A percentile compares a stretch with the other conserved stretches of the same genome.
These are phyloP conservation scores for Acanthiza pusilla DNA, from an alignment of 2,797 vertebrate genomes.

Conservation along the genomic window DNA sequence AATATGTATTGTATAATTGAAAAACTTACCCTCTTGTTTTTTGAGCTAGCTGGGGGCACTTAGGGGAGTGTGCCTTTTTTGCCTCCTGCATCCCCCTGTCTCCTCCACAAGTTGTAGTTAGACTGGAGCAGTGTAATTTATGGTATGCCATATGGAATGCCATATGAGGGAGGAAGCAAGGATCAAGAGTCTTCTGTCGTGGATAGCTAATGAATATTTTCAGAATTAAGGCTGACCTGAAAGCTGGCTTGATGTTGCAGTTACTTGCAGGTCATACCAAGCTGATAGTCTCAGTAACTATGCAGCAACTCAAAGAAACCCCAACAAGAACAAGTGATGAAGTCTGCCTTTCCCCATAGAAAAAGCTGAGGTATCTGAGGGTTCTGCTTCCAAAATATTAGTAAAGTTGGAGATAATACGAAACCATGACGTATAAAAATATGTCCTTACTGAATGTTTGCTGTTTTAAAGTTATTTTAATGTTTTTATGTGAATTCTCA, in stretches of 20 bases:
- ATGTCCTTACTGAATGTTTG: fast-evolving
- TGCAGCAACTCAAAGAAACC: background rate
- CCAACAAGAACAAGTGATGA: background rate
- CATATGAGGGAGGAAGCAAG: background rate
- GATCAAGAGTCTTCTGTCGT: background rate
- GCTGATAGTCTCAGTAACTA: background rate
- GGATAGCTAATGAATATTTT: background rate
- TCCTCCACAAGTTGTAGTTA: background rate
- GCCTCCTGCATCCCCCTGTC: background rate
- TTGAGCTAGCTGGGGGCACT: background rate
- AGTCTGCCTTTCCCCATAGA: background rate
- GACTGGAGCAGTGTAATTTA: background rate
- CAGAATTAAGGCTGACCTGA: background rate
- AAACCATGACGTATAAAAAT: background rate
- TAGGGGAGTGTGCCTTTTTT: background rate
- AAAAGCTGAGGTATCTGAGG: fast-evolving
- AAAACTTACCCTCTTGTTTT: background rate
- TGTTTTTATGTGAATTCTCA: background rate
- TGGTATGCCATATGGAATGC: background rate
- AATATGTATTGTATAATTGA: background rate
- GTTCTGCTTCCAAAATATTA: background rate
- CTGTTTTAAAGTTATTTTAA: background rate
- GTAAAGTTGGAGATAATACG: background rate
- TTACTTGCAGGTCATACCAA: background rate
- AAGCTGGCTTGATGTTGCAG: background rate